Evolutionary conservation across 1,140 invertebrate genomes (phyloP).

Genomic region (Babylonia areolata): DNA sequence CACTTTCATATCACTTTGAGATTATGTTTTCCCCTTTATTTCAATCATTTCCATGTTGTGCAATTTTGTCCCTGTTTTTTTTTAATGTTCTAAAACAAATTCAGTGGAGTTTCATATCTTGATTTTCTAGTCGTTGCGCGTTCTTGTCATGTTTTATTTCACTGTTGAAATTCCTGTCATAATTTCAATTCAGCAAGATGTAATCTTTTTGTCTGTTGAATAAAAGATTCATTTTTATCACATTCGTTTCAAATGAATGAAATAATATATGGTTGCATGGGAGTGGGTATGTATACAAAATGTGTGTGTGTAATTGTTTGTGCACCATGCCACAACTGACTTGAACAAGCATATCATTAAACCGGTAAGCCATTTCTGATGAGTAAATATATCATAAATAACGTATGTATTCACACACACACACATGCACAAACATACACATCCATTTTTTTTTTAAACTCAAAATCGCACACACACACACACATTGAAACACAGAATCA

Average conservation of each 20-base stretch:
- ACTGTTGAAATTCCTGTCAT: background rate
- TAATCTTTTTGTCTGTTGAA: slow-evolving; percentile 32
- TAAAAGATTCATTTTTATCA: slow-evolving; percentile 29
- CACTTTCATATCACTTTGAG: background rate
- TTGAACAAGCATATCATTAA: too few species aligned
- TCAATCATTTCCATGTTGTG: background rate
- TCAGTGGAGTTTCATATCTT: slow-evolving; percentile 6
- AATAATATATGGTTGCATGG: background rate
- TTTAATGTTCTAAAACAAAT: background rate
- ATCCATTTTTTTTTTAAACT: too few species aligned
- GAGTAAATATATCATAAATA: too few species aligned
- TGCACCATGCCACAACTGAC: too few species aligned
- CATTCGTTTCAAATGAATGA: background rate
- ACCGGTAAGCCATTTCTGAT: too few species aligned
- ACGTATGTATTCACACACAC: too few species aligned
- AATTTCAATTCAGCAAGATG: slow-evolving; percentile 22
- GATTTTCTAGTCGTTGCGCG: slow-evolving; percentile 21
- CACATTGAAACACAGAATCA: too few species aligned
- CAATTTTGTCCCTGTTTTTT: background rate
- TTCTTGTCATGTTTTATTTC: slow-evolving; percentile 15
- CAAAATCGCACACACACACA: too few species aligned
- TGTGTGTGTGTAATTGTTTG: background rate
- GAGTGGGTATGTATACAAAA: background rate
- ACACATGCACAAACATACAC: too few species aligned
- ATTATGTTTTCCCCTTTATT: background rate